A percentile compares a stretch with the other conserved stretches of the same genome.
These are phyloP conservation scores for Leucoraja erinaceus DNA, from an alignment of 2,113 vertebrate genomes.

Conservation along the genomic window DNA sequence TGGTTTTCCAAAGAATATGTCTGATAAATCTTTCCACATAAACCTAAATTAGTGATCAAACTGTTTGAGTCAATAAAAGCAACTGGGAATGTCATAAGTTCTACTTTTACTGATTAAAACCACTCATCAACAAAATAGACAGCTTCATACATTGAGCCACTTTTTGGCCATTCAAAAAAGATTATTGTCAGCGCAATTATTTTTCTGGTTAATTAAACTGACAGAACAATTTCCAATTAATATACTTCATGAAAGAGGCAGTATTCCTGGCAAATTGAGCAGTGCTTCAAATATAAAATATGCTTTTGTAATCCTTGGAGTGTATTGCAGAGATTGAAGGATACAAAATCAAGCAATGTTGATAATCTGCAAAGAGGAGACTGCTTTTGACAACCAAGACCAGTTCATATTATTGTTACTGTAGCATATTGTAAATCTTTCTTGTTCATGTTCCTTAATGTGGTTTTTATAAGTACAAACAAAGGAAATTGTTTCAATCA, in stretches of 20 bases:
- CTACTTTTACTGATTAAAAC: neutral
- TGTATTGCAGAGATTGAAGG: neutral
- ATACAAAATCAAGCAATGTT: neutral
- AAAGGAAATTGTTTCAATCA: neutral
- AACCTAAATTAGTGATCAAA: neutral
- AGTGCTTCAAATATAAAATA: neutral
- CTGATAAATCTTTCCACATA: too few relatives aligned
- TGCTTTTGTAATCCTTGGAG: neutral
- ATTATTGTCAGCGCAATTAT: neutral
- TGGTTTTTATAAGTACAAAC: constrained; percentile 6
- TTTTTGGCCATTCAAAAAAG: neutral
- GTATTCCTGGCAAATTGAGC: neutral
- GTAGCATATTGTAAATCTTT: neutral
- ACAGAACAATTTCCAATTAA: neutral
- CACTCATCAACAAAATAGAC: neutral
- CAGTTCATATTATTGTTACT: neutral
- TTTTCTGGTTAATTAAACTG: neutral
- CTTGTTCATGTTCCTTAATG: neutral
- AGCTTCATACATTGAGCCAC: neutral
- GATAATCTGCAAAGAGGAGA: neutral
- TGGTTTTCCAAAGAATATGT: neutral
- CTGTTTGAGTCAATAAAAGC: neutral
- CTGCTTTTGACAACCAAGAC: neutral
- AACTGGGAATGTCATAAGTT: neutral
- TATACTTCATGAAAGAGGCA: neutral